phyloP scores from a whole-genome alignment of 1,140 invertebrate species.

The Neodiprion virginianus region DNA sequence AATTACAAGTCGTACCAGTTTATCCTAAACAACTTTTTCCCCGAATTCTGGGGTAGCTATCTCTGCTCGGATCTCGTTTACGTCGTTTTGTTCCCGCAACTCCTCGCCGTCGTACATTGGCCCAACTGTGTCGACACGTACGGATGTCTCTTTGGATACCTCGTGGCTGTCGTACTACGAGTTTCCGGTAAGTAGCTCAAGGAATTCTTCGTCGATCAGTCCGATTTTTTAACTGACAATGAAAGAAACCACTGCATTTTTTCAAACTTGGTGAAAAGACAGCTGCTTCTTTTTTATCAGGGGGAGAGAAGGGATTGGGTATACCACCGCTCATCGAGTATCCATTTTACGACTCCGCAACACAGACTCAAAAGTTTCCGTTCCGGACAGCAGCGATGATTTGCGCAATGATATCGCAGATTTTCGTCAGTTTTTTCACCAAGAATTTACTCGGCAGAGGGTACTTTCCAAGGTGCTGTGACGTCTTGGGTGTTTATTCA shows the following conservation, averaged over 20 bases:
- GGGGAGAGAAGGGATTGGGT: constrained; percentile 70
- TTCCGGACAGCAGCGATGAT: constrained; percentile 69
- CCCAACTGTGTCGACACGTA: constrained; percentile 76
- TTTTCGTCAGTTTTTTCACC: constrained; percentile 64
- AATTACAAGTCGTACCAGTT: neutral
- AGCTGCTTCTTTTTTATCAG: constrained; percentile 38
- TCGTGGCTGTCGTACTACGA: constrained; percentile 71
- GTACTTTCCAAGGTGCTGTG: constrained; percentile 59
- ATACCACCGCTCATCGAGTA: constrained; percentile 71
- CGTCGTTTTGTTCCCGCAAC: constrained; percentile 83
- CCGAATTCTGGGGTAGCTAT: constrained; percentile 53
- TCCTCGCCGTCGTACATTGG: constrained; percentile 81
- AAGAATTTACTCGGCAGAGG: constrained; percentile 66
- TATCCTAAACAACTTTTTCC: neutral
- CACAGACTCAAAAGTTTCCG: constrained; percentile 66
- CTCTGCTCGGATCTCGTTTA: constrained; percentile 82
- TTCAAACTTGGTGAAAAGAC: constrained; percentile 13
- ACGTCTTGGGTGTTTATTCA: constrained; percentile 55
- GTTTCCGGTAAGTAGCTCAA: constrained; percentile 63
- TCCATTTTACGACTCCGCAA: constrained; percentile 66
- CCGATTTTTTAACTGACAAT: neutral
- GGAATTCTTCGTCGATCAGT: constrained; percentile 12
- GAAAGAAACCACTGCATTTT: constrained; percentile 20
- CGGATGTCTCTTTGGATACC: constrained; percentile 74
- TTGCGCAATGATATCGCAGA: constrained; percentile 66